Conservation (phyloP, 2,113 vertebrate species). For the Carollia perspicillata region DNA sequence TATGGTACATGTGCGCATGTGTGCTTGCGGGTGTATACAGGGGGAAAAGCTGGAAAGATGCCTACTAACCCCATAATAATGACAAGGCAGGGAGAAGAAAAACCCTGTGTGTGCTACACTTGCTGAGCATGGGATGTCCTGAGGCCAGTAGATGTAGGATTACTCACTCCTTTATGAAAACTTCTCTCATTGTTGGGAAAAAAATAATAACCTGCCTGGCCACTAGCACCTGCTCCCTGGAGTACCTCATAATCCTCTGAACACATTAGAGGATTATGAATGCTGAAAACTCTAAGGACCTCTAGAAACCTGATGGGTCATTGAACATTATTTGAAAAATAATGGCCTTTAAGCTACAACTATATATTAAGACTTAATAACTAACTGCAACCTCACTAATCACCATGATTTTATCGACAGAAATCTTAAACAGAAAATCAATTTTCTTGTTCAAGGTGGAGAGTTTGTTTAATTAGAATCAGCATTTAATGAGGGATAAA, state of each 20-base stretch:
- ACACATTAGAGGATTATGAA: not conserved
- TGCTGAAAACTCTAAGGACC: conserved; percentile 10
- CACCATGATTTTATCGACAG: conserved; percentile 67
- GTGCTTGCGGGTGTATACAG: not conserved
- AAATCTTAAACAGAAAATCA: conserved; percentile 72
- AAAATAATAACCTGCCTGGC: not conserved
- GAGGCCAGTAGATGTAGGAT: not conserved
- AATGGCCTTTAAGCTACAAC: conserved; percentile 51
- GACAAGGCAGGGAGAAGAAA: not conserved
- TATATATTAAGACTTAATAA: conserved; percentile 59
- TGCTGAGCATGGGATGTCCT: not conserved
- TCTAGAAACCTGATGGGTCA: conserved; percentile 39
- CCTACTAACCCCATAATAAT: not conserved
- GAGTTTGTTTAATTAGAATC: conserved; percentile 66
- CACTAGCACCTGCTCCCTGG: not conserved
- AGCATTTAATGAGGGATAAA: conserved; percentile 63
- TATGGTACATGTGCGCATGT: not conserved
- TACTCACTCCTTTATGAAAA: not conserved
- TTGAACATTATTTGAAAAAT: conserved; percentile 54
- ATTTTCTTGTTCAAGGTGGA: conserved; percentile 64
- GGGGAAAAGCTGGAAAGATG: not conserved
- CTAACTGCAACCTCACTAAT: conserved; percentile 65
- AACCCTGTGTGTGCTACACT: not conserved
- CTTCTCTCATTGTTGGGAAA: not conserved
- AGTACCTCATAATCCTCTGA: not conserved